These are phyloP conservation scores for Halichoerus grypus DNA, from an alignment of 2,113 vertebrate species.

Conservation along the genomic window DNA sequence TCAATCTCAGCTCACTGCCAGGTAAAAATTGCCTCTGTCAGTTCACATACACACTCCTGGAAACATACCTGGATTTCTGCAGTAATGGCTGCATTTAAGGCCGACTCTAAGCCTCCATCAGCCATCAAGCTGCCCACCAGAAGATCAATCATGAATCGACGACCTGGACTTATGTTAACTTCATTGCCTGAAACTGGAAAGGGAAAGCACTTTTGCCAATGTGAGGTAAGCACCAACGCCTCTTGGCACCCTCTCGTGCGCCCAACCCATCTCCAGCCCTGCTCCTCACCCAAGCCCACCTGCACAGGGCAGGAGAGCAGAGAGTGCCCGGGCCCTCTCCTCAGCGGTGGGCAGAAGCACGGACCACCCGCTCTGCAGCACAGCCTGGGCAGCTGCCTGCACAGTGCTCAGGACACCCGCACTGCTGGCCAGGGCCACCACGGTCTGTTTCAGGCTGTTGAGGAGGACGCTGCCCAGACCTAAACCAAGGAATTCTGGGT, in stretches of 20 bases:
- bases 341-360: constrained; percentile 97
- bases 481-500: constrained; percentile 95
- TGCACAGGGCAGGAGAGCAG: constrained; percentile 95
- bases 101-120: constrained; percentile 97
- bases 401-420: constrained; percentile 96
- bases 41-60: not conserved
- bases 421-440: constrained; percentile 97
- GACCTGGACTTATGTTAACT: constrained; percentile 95
- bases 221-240: not conserved
- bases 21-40: not conserved
- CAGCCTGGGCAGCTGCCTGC: constrained; percentile 95
- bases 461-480: constrained; percentile 95
- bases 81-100: constrained; percentile 96
- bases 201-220: constrained; percentile 56
- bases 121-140: constrained; percentile 99
- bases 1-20: not conserved
- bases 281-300: constrained; percentile 84
- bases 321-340: constrained; percentile 96
- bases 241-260: accelerated
- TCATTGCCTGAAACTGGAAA: constrained; percentile 95
- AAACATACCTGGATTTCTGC: constrained; percentile 96
- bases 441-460: constrained; percentile 97
- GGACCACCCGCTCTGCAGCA: constrained; percentile 98
- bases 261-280: not conserved
- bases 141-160: constrained; percentile 98